Evolutionary conservation across 2,797 vertebrate genomes (phyloP).

Genomic region (Alcedo quadribrachys): DNA sequence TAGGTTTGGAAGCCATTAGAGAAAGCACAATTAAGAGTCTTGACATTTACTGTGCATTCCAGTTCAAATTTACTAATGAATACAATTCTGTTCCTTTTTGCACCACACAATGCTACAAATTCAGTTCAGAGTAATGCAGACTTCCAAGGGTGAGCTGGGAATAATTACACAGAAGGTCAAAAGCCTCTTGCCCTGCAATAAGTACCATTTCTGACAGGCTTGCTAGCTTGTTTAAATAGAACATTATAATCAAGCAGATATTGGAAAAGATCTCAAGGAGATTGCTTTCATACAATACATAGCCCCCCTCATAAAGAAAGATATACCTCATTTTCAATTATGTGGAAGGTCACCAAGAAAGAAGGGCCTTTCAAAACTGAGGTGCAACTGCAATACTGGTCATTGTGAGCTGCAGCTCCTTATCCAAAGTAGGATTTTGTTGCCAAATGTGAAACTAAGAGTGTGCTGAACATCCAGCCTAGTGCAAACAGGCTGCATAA

Average conservation of each 20-base stretch:
- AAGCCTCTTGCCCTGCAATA: constrained; percentile 70
- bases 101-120: constrained; percentile 69
- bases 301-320: background rate
- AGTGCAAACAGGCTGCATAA: background rate
- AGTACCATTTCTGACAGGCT: constrained; percentile 70
- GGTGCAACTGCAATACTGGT: background rate
- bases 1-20: constrained; percentile 76
- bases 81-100: constrained; percentile 66
- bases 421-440: background rate
- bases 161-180: constrained; percentile 79
- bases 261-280: constrained; percentile 44
- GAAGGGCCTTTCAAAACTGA: background rate
- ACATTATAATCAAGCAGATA: constrained; percentile 35
- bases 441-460: background rate
- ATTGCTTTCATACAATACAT: constrained; percentile 13
- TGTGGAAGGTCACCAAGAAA: background rate
- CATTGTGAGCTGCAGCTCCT: background rate
- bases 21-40: constrained; percentile 78
- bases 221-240: constrained; percentile 60
- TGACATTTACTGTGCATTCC: constrained; percentile 79
- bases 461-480: background rate
- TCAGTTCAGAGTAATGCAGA: constrained; percentile 68
- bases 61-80: constrained; percentile 79
- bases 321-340: constrained; percentile 17
- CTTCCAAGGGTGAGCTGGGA: constrained; percentile 72